Percentiles rank a stretch among this genome's conserved stretches.
Evolutionary conservation across 2,888 invertebrate species (phyloP).

Genomic region (Microctonus aethiopoides): DNA sequence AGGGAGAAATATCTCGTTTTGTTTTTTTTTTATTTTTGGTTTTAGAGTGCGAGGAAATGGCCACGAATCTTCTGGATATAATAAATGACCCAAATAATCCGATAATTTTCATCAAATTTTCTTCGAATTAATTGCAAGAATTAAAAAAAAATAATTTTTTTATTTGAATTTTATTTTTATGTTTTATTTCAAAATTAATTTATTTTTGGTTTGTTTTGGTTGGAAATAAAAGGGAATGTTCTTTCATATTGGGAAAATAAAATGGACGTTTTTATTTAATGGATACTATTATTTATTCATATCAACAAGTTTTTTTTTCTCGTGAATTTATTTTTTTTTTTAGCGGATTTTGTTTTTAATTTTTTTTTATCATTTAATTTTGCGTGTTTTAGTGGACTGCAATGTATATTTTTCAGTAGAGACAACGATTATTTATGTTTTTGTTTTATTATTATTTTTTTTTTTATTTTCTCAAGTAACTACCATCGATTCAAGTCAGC

Average conservation of each 20-base stretch:
- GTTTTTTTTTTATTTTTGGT: background rate
- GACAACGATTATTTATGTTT: conserved; percentile 7
- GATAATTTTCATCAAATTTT: background rate
- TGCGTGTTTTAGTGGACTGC: background rate
- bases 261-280: conserved; percentile 35
- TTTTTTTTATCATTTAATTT: background rate
- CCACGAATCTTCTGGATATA: background rate
- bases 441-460: conserved; percentile 32
- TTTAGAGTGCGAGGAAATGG: conserved; percentile 7
- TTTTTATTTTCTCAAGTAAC: conserved; percentile 24
- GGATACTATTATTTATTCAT: conserved; percentile 59
- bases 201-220: no score
- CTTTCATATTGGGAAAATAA: conserved; percentile 8
- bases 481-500: conserved; percentile 32
- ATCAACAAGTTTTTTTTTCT: conserved; percentile 52
- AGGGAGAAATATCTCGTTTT: background rate
- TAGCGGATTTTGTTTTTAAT: background rate
- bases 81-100: conserved; percentile 11
- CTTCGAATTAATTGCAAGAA: background rate
- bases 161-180: background rate
- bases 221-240: background rate
- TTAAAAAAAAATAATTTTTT: no score
- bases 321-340: conserved; percentile 29
- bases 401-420: conserved; percentile 7
- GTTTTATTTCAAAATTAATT: background rate